Evolutionary conservation across 1,140 invertebrate species (phyloP).

Genomic region (Drosophila chauvacae): DNA sequence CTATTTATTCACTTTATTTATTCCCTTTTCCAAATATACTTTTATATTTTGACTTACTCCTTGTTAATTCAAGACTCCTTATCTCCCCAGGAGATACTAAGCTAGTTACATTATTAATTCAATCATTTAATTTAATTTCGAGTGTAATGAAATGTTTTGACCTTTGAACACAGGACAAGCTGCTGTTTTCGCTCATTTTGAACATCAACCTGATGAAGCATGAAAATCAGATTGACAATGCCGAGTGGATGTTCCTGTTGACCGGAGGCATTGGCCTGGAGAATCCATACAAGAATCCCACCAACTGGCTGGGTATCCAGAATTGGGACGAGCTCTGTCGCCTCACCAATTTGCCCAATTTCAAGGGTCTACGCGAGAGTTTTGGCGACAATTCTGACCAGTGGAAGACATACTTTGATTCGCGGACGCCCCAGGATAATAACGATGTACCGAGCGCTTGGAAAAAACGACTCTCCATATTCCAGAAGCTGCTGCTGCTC

Average conservation of each 20-base stretch:
- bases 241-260: conserved; percentile 94
- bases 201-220: conserved; percentile 92
- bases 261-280: conserved; percentile 94
- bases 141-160: conserved; percentile 54
- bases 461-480: conserved; percentile 87
- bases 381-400: conserved; percentile 86
- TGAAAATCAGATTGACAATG: conserved; percentile 87
- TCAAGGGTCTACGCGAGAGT: conserved; percentile 87
- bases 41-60: too few species aligned
- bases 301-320: conserved; percentile 90
- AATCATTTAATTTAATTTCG: neutral
- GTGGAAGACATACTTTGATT: conserved; percentile 93
- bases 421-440: conserved; percentile 88
- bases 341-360: conserved; percentile 85
- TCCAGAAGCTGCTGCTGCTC: conserved; percentile 92
- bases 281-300: conserved; percentile 90
- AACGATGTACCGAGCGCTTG: conserved; percentile 88
- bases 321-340: conserved; percentile 94
- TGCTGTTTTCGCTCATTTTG: conserved; percentile 95
- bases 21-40: neutral
- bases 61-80: too few species aligned
- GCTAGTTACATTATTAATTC: neutral
- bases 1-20: neutral
- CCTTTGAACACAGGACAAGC: conserved; percentile 89
- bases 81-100: too few species aligned